A percentile compares a stretch with the other conserved stretches of the same genome.
Evolutionary conservation across 2,888 invertebrate species (phyloP).

Genomic region (Gastracanthus pulcherrimus): DNA sequence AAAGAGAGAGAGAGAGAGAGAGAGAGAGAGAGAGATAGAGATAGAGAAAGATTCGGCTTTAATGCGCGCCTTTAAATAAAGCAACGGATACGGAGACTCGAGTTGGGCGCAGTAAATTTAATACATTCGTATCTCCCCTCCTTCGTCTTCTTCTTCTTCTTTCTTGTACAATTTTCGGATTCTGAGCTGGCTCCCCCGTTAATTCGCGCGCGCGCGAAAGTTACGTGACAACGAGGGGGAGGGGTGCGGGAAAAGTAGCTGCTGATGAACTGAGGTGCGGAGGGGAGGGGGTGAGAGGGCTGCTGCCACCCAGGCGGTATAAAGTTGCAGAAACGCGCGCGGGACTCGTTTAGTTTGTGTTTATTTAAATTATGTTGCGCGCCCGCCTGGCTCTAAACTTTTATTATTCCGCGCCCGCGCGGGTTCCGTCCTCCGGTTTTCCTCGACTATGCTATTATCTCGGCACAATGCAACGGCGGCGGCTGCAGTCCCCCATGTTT

Average conservation of each 20-base stretch:
- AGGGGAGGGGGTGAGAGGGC: too few species aligned
- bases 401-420: slow-evolving; percentile 62
- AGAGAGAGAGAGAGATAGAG: neutral
- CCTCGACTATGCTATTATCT: slow-evolving; percentile 60
- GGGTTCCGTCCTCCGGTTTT: slow-evolving; percentile 45
- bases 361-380: slow-evolving; percentile 62
- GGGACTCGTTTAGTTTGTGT: slow-evolving; percentile 62
- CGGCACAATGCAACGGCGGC: slow-evolving; percentile 54
- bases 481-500: slow-evolving; percentile 24
- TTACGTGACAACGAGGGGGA: slow-evolving; percentile 30
- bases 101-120: slow-evolving; percentile 24
- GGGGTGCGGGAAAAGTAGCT: neutral
- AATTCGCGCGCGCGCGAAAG: slow-evolving; percentile 25
- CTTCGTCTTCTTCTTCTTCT: neutral
- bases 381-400: slow-evolving; percentile 58
- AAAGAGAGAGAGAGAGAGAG: neutral
- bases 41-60: neutral
- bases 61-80: slow-evolving; percentile 40
- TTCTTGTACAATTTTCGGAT: slow-evolving; percentile 35
- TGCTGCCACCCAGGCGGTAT: too few species aligned
- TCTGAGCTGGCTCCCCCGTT: neutral
- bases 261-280: slow-evolving; percentile 33
- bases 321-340: slow-evolving; percentile 36
- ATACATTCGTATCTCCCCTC: slow-evolving; percentile 25
- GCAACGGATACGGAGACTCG: slow-evolving; percentile 24